These are phyloP conservation scores for Cochlearius cochlearius DNA, from an alignment of 2,113 vertebrate species.

Conservation along the genomic window DNA sequence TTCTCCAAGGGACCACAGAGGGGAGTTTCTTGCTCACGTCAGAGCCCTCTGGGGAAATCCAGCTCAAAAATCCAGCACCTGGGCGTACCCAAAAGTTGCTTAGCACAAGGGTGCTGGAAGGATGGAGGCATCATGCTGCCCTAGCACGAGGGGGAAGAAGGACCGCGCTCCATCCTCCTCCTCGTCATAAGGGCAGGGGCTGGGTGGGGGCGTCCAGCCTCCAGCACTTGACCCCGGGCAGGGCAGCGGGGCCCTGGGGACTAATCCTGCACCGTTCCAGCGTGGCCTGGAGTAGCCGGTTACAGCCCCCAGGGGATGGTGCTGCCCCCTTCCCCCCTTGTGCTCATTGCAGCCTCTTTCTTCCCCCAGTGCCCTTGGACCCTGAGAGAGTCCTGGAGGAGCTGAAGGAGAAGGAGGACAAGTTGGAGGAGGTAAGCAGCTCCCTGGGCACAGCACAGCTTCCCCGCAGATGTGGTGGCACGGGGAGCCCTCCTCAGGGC, in stretches of 20 bases:
- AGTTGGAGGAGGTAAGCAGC: slow-evolving; percentile 57
- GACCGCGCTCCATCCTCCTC: not conserved
- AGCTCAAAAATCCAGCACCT: not conserved
- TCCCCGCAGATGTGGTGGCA: not conserved
- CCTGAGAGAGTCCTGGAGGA: slow-evolving; percentile 15
- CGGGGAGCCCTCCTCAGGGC: not conserved
- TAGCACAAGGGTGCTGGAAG: not conserved
- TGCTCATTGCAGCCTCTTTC: not conserved
- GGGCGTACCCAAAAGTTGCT: rapidly evolving
- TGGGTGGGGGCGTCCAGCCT: not conserved
- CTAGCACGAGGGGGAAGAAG: not conserved
- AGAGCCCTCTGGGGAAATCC: not conserved
- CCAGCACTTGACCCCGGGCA: not conserved
- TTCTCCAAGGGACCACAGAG: not conserved
- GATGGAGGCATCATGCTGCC: not conserved
- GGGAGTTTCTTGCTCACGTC: not conserved
- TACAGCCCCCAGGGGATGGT: not conserved
- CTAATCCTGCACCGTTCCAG: not conserved
- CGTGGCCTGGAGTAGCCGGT: not conserved
- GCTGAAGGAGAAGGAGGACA: slow-evolving; percentile 54
- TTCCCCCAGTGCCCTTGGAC: slow-evolving; percentile 22
- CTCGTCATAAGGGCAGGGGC: not conserved
- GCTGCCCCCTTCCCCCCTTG: rapidly evolving
- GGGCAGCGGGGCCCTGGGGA: not conserved
- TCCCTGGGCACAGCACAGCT: not conserved